Evolutionary conservation across 2,797 vertebrate genomes (phyloP).

Genomic region (Onychomys torridus): DNA sequence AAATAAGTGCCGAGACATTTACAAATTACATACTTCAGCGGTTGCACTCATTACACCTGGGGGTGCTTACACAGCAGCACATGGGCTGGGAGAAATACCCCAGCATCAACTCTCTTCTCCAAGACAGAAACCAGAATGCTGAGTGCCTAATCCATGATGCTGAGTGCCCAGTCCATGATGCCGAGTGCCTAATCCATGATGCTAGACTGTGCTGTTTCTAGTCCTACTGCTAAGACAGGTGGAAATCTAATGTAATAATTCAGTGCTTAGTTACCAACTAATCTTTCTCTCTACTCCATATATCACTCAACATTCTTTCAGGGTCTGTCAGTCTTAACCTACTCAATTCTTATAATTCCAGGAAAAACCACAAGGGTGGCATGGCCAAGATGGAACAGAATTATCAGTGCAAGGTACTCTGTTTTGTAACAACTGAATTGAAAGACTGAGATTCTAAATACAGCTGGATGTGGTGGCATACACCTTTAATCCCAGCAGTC

Average conservation of each 20-base stretch:
- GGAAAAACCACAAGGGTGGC: background rate
- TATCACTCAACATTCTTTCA: background rate
- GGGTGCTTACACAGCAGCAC: background rate
- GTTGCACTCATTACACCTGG: background rate
- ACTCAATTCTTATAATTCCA: background rate
- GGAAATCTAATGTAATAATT: background rate
- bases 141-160: too few species aligned
- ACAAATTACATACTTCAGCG: background rate
- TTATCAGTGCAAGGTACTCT: background rate
- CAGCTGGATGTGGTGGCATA: background rate
- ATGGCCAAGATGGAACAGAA: background rate
- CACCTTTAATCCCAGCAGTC: background rate
- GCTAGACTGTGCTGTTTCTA: background rate
- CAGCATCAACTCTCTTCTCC: background rate
- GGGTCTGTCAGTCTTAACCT: background rate
- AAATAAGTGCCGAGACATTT: conserved; percentile 3
- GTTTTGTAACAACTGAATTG: background rate
- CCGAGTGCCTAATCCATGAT: too few species aligned
- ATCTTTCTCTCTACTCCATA: background rate
- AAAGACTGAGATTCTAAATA: background rate
- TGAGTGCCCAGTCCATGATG: too few species aligned
- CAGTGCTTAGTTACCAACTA: background rate
- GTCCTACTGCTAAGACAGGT: background rate
- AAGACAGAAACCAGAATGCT: background rate
- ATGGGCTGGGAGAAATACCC: background rate